phyloP scores from a whole-genome alignment of 2,113 vertebrate species.

The Hemiscyllium ocellatum region DNA sequence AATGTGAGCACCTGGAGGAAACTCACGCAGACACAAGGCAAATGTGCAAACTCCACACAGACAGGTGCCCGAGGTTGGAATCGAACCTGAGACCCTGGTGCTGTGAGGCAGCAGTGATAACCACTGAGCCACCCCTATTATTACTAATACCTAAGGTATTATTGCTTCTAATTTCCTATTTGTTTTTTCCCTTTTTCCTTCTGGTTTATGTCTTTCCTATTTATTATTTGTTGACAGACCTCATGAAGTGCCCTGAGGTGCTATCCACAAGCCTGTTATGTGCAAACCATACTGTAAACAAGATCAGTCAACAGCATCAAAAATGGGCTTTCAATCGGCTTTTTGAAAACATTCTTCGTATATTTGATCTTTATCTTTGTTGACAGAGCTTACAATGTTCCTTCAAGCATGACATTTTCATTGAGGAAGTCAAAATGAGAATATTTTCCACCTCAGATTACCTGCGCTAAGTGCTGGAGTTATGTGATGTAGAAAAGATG shows the following conservation, averaged over 20 bases:
- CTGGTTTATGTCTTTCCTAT: background rate
- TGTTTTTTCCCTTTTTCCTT: constrained; percentile 1
- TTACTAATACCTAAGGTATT: background rate
- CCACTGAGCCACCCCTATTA: no score
- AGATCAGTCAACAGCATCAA: background rate
- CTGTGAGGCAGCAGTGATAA: no score
- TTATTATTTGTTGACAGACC: background rate
- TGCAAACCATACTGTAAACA: constrained; percentile 7
- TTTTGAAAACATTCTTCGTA: background rate
- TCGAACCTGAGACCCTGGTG: no score
- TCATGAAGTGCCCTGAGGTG: background rate
- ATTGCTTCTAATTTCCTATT: background rate
- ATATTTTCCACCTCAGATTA: background rate
- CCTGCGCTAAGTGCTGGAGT: background rate
- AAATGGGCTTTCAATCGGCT: background rate
- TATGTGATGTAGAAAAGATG: background rate
- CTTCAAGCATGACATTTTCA: background rate
- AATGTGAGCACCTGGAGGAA: no score
- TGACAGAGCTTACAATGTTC: background rate
- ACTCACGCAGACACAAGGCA: no score
- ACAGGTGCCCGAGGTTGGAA: no score
- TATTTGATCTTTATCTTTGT: constrained; percentile 5
- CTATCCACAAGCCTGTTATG: background rate
- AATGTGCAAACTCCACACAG: no score
- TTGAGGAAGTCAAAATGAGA: background rate